These are phyloP conservation scores for Rhizomys pruinosus DNA, from an alignment of 2,113 vertebrate species.

Conservation along the genomic window DNA sequence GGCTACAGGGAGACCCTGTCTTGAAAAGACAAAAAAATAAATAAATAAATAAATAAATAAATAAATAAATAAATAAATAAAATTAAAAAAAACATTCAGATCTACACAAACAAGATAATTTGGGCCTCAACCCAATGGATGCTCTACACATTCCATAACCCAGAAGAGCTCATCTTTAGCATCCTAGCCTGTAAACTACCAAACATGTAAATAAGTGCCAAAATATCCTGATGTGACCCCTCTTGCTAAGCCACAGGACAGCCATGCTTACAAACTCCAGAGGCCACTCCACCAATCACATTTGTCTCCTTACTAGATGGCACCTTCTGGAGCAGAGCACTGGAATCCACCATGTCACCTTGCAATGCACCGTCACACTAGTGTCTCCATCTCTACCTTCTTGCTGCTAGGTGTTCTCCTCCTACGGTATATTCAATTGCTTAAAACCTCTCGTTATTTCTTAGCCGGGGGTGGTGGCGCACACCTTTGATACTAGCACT, in stretches of 20 bases:
- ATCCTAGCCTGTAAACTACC: no score
- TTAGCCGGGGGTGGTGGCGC: no score
- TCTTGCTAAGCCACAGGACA: not conserved
- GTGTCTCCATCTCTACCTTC: not conserved
- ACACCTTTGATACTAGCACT: no score
- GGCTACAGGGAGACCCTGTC: no score
- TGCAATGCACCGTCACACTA: no score
- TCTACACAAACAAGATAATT: not conserved
- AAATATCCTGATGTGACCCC: not conserved
- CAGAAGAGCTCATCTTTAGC: not conserved
- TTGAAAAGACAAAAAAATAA: no score
- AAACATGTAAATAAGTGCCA: not conserved
- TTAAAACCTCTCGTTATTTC: not conserved
- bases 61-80: no score
- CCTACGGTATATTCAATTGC: no score
- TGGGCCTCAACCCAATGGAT: not conserved
- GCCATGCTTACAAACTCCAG: not conserved
- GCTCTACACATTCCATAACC: not conserved
- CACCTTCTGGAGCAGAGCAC: not conserved
- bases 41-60: no score
- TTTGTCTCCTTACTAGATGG: not conserved
- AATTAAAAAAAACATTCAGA: not conserved
- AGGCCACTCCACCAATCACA: not conserved
- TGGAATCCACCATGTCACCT: not conserved
- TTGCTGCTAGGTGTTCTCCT: not conserved